These are phyloP conservation scores for Megamerina dolium DNA, from an alignment of 2,888 invertebrate species.

Conservation along the genomic window DNA sequence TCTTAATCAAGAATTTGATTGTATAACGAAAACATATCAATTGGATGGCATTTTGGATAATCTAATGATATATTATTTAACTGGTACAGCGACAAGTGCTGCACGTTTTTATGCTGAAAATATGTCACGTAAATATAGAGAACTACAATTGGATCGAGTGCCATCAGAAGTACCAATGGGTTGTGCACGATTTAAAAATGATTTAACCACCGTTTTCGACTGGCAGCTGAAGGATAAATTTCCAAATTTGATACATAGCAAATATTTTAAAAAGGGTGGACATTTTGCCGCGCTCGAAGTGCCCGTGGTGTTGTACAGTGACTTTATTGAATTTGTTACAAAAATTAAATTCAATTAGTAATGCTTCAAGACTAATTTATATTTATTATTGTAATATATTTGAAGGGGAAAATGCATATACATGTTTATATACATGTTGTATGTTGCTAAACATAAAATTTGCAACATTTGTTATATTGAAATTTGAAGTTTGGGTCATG, in stretches of 20 bases:
- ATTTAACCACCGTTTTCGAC: conserved; percentile 58
- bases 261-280: conserved; percentile 64
- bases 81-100: conserved; percentile 63
- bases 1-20: conserved; percentile 41
- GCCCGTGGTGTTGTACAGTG: conserved; percentile 64
- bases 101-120: conserved; percentile 64
- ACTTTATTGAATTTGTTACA: conserved; percentile 59
- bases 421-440: no score
- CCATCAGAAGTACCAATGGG: conserved; percentile 65
- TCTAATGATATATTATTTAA: conserved; percentile 74
- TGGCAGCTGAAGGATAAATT: conserved; percentile 56
- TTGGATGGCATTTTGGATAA: conserved; percentile 60
- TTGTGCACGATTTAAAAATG: conserved; percentile 67
- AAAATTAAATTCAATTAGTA: conserved; percentile 31
- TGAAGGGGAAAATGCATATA: no score
- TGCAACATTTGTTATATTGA: no score
- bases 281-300: conserved; percentile 83
- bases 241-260: conserved; percentile 62
- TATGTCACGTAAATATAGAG: conserved; percentile 30
- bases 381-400: no score
- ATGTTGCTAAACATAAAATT: no score
- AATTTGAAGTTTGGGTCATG: no score
- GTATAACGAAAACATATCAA: conserved; percentile 50
- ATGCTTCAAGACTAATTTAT: no score
- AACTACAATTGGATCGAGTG: conserved; percentile 48